Percentiles rank a stretch among this genome's conserved stretches.
These are phyloP conservation scores for Mirounga angustirostris DNA, from an alignment of 2,113 vertebrate species.

Conservation along the genomic window DNA sequence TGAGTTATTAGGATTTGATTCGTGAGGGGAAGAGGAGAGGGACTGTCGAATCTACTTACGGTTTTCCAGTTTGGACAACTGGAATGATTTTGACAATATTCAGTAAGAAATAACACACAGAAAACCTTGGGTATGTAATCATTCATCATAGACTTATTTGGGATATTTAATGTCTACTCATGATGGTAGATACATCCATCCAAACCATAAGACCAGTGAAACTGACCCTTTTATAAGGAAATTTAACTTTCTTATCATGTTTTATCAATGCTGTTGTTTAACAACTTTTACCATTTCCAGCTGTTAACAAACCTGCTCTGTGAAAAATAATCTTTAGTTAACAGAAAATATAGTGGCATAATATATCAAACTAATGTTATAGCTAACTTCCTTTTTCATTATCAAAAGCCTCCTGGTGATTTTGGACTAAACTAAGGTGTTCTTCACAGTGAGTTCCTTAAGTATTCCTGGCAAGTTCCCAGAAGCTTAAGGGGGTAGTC, in stretches of 20 bases:
- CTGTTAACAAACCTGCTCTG: not conserved
- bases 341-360: not conserved
- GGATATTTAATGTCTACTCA: not conserved
- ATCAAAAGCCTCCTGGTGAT: not conserved
- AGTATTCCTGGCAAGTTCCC: not conserved
- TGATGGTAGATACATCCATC: not conserved
- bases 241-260: not conserved
- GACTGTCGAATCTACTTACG: not conserved
- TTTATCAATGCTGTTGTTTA: not conserved
- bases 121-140: not conserved
- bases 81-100: not conserved
- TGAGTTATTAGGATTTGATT: not conserved
- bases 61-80: not conserved
- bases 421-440: not conserved
- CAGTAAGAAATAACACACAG: not conserved
- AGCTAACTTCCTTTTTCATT: not conserved
- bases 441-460: not conserved
- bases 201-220: not conserved
- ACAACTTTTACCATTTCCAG: not conserved
- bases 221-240: not conserved
- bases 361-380: not conserved
- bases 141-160: not conserved
- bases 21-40: not conserved
- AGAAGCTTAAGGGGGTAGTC: not conserved
- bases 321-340: not conserved